Evolutionary conservation across 1,140 invertebrate species (phyloP).

Genomic region (Sycobia sp.): DNA sequence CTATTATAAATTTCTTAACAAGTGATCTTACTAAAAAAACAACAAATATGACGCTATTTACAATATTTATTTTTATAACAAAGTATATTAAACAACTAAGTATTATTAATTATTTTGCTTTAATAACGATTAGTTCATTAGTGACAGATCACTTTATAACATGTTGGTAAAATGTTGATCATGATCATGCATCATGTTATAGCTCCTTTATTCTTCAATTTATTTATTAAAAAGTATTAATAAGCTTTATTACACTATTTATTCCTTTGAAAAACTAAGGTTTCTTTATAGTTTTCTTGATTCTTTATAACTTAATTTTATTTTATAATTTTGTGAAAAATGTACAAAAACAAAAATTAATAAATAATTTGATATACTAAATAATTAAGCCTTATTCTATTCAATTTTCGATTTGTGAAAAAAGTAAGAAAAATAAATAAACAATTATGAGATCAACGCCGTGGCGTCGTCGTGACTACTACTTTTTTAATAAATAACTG

Average conservation of each 20-base stretch:
- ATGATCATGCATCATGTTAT: slow-evolving; percentile 1
- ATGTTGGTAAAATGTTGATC: neutral
- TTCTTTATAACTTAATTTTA: too few relatives aligned
- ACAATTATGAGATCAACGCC: too few relatives aligned
- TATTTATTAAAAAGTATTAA: neutral
- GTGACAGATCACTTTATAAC: neutral
- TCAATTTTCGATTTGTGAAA: neutral
- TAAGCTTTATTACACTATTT: neutral
- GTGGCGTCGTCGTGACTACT: too few relatives aligned
- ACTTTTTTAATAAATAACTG: too few relatives aligned
- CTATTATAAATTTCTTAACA: slow-evolving; percentile 39
- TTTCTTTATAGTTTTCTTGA: too few relatives aligned
- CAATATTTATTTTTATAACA: neutral
- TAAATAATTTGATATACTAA: too few relatives aligned
- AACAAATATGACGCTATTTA: neutral
- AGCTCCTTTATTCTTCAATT: neutral
- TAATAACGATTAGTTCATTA: neutral
- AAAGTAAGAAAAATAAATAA: neutral
- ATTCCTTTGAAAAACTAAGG: neutral
- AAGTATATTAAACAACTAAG: neutral
- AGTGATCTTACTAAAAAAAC: neutral
- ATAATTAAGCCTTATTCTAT: neutral
- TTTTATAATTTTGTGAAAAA: slow-evolving; percentile 9
- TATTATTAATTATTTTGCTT: neutral
- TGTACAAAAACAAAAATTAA: slow-evolving; percentile 17